Evolutionary conservation across 2,888 invertebrate species (phyloP), one percentile per base, ranked within the genome.

Genomic region (Orchesella flavescens): DNA sequence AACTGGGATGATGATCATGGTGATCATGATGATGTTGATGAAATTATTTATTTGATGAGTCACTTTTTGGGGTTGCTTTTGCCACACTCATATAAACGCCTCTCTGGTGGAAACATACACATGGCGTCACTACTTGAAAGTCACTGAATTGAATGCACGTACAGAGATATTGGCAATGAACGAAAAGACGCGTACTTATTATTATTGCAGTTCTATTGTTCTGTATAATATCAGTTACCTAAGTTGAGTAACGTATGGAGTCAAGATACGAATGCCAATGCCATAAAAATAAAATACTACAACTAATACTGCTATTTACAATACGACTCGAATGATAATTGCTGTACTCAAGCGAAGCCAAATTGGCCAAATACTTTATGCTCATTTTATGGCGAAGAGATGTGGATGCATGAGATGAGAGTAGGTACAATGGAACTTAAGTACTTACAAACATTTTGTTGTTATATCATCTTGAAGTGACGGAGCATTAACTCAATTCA

Each of bases 41-140:
- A 77, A 77, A 46, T 46, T 77, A 69, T 49, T 49, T 61, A 66
- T 66, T 43, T 68, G 77, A 77, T 77, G 77, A 77, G 69, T 77
- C 77, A 77, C 69, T 68, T 76, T 23, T 34, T 34, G 34, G 34
- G 7, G 34, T 34, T 34, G 34, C 49, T 7, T 49, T n/a, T 49
- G 49, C 49, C 49, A n/a, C n/a, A 49, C 2, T 7, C 10, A 49
- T 1, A 49, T n/a, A 2, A 34, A 61, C 21, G 24, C 66, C 9
- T 66, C 19, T 17, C 17, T 44, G 17, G 44, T 19, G 1, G 19
- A 34, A 12, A 19, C 15, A 65, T 19, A n/a, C 66, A 49, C 49
- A 7, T 4, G 7, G 34, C 34, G 7, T 34, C 34, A 34, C 34
- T 34, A n/a, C n/a, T n/a, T n/a, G n/a, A n/a, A n/a, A 44, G 44